A percentile compares a stretch with the other conserved stretches of the same genome.
Evolutionary conservation across 2,797 vertebrate genomes (phyloP).

Genomic region (Mallotus villosus): DNA sequence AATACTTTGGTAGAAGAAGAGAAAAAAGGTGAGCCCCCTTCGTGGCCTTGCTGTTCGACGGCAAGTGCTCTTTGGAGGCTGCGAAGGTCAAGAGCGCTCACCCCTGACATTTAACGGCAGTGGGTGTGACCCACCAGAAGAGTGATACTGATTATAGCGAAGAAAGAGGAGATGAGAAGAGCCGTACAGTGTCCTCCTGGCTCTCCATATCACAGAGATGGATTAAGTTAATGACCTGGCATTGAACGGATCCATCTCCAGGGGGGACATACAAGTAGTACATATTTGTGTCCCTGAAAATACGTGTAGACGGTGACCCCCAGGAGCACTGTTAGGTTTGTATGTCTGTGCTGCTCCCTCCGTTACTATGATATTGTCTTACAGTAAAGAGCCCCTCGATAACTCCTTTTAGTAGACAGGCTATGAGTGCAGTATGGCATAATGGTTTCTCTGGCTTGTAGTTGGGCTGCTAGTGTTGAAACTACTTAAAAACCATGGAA

Average conservation of each 20-base stretch:
- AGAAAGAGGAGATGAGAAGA: conserved; percentile 35
- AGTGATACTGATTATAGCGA: conserved; percentile 44
- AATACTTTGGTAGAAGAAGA: not conserved
- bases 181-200: conserved; percentile 31
- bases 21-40: conserved; percentile 33
- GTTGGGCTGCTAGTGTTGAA: not conserved
- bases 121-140: conserved; percentile 36
- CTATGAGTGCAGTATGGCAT: conserved; percentile 28
- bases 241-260: conserved; percentile 40
- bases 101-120: conserved; percentile 57
- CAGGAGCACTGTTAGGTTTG: not conserved
- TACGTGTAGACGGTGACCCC: conserved; percentile 36
- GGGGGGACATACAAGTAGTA: conserved; percentile 20
- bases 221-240: conserved; percentile 46
- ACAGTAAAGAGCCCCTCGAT: conserved; percentile 45
- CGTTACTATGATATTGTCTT: conserved; percentile 47
- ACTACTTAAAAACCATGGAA: not conserved
- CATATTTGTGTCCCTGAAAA: conserved; percentile 46
- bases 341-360: conserved; percentile 22
- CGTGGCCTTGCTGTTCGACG: conserved; percentile 15
- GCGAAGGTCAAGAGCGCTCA: conserved; percentile 53
- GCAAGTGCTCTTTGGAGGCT: conserved; percentile 19
- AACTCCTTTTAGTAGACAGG: conserved; percentile 28
- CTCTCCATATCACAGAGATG: conserved; percentile 40
- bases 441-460: conserved; percentile 1